These are phyloP conservation scores for Pollenia angustigena DNA, from an alignment of 2,888 invertebrate species.

Conservation along the genomic window DNA sequence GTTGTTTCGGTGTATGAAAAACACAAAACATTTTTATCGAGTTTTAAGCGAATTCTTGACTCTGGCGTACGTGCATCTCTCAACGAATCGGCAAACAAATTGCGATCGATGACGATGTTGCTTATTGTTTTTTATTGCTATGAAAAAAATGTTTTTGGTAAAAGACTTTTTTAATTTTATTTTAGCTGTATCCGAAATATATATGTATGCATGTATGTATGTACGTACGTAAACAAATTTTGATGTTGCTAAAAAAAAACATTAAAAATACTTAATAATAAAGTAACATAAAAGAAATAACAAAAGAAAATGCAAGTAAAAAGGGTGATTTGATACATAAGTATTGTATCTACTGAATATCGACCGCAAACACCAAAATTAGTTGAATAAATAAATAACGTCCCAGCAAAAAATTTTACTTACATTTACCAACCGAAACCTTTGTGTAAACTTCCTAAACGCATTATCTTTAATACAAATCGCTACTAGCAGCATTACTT, in stretches of 20 bases:
- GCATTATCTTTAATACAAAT: too few species aligned
- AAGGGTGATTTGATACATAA: conserved; percentile 15
- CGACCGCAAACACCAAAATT: neutral
- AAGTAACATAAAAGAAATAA: neutral
- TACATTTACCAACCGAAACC: too few species aligned
- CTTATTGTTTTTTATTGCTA: conserved; percentile 12
- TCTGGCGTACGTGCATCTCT: conserved; percentile 67
- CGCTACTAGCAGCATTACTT: neutral
- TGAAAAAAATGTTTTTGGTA: conserved; percentile 10
- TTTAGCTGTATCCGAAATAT: neutral
- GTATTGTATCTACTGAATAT: neutral
- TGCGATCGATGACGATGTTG: conserved; percentile 16
- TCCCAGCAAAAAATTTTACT: too few species aligned
- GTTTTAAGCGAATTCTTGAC: neutral
- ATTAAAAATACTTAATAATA: neutral
- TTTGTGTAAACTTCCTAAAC: too few species aligned
- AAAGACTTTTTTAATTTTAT: conserved; percentile 7
- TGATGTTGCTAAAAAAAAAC: neutral
- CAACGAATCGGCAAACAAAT: conserved; percentile 59
- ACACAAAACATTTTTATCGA: neutral
- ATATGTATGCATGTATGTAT: too few species aligned
- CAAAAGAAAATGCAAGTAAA: neutral
- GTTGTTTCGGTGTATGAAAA: conserved; percentile 29
- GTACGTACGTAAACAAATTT: neutral
- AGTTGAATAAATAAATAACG: neutral